Base-by-base conservation (phyloP, 35 echinoderm and acorn worm species). In the Hemicentrotus pulcherrimus region DNA sequence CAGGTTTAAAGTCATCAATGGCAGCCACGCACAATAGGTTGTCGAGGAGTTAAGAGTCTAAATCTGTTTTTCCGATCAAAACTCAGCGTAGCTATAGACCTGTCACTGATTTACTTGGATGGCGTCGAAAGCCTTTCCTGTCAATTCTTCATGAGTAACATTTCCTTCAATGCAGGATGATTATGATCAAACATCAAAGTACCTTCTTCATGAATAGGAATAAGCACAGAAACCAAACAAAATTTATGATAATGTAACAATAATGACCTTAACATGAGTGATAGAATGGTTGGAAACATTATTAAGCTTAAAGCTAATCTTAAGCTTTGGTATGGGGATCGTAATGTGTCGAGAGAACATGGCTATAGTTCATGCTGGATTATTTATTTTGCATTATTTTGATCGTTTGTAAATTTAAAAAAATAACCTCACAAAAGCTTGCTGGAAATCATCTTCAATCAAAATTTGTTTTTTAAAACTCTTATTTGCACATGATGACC, bases 61-160 rank as follows among this genome's bases (percentile, higher is more conserved):
- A n/a, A 28, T 78, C 65, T 78, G 65, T 78, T 78, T 78, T 78
- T n/a, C 65, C 65, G 22, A 78, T 78, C 65, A 78, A 3, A 78
- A 28, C 65, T 78, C 18, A 78, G 28, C 65, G 65, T 78, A 78
- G 65, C 65, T 78, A 78, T 78, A 78, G 65, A 78, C 65, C 65
- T 78, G 28, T 78, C 18, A 78, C 65, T 8, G 18, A 18, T 78
- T 78, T 78, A 78, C 65, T 78, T 28, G 28, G 65, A 78, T 78
- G 65, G 65, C 65, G 65, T 78, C 65, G 65, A 78, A 78, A n/a
- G 22, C 65, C 65, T n/a, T 78, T 78, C 65, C 65, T 78, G 65
- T n/a, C 19, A 78, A n/a, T 28, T 28, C 19, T 28, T 28, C 19
- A 78, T 78, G 65, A 78, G 65, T 78, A 78, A 78, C 24, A 78